Percentiles rank a stretch among this genome's conserved stretches.
Conservation (phyloP, 2,797 vertebrate genomes). For the Rhinogobio ventralis region DNA sequence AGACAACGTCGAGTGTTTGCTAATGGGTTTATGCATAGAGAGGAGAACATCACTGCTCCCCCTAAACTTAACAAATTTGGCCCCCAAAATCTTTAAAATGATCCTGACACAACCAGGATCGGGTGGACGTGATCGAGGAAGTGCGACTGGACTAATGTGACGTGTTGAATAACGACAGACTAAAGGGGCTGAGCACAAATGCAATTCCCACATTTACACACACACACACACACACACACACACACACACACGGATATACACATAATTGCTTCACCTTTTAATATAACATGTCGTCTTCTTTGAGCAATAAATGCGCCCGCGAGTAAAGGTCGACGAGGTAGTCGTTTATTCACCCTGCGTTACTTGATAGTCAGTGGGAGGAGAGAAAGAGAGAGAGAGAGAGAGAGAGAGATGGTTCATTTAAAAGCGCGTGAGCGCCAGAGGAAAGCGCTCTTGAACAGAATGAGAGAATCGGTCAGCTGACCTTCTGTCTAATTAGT, state of each 20-base stretch:
- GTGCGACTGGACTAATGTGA: constrained; percentile 6
- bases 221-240: too few species aligned
- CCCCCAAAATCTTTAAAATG: background rate
- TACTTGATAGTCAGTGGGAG: constrained; percentile 29
- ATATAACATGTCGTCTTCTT: background rate
- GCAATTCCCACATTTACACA: constrained; percentile 4
- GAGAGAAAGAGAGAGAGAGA: constrained; percentile 31
- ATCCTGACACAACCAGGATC: background rate
- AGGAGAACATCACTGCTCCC: background rate
- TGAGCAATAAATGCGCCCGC: background rate
- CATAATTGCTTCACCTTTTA: background rate
- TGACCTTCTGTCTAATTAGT: constrained; percentile 37
- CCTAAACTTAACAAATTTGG: background rate
- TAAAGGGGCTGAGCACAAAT: constrained; percentile 40
- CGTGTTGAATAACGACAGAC: background rate
- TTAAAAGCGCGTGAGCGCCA: constrained; percentile 40
- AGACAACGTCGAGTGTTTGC: background rate
- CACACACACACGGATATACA: background rate
- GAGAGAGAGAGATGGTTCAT: constrained; percentile 3
- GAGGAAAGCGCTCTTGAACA: constrained; percentile 17
- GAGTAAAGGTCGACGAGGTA: constrained; percentile 32
- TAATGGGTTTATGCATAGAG: background rate
- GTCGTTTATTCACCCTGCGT: background rate
- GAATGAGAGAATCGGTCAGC: constrained; percentile 39
- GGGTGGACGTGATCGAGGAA: constrained; percentile 8